These are phyloP conservation scores for Cyanoramphus novaezelandiae DNA, from an alignment of 2,113 vertebrate species.

Conservation along the genomic window DNA sequence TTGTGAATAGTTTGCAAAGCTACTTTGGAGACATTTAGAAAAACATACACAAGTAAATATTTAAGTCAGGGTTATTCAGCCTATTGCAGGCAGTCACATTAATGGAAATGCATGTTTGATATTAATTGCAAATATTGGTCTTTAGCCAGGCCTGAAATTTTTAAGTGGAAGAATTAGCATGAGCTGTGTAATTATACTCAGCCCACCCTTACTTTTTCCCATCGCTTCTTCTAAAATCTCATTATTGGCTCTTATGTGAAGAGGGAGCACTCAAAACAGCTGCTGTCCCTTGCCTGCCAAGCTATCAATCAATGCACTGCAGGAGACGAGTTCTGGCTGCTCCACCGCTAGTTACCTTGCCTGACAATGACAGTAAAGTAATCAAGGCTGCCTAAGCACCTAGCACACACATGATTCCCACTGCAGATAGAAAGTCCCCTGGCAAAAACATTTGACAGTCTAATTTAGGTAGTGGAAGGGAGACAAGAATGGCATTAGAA, in stretches of 20 bases:
- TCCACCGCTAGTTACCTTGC: neutral
- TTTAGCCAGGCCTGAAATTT: neutral
- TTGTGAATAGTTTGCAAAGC: neutral
- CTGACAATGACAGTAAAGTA: neutral
- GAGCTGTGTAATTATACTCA: neutral
- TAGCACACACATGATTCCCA: neutral
- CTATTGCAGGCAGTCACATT: neutral
- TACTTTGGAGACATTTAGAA: neutral
- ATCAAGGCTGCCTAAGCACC: neutral
- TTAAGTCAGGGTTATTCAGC: slow-evolving; percentile 1
- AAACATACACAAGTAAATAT: slow-evolving; percentile 30
- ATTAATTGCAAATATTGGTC: slow-evolving; percentile 16
- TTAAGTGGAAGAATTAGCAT: neutral
- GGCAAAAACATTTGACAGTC: neutral
- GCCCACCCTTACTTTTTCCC: slow-evolving; percentile 33
- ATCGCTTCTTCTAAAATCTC: neutral
- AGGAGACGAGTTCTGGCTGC: neutral
- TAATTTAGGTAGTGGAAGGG: neutral
- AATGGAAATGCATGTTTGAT: neutral
- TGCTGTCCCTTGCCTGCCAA: slow-evolving; percentile 18
- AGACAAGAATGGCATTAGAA: neutral
- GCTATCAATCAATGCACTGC: neutral
- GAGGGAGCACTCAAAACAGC: slow-evolving; percentile 18
- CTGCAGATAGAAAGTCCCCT: neutral
- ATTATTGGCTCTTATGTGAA: neutral